Conservation (phyloP, 2,113 vertebrate species). For the Syngnathus floridae region DNA sequence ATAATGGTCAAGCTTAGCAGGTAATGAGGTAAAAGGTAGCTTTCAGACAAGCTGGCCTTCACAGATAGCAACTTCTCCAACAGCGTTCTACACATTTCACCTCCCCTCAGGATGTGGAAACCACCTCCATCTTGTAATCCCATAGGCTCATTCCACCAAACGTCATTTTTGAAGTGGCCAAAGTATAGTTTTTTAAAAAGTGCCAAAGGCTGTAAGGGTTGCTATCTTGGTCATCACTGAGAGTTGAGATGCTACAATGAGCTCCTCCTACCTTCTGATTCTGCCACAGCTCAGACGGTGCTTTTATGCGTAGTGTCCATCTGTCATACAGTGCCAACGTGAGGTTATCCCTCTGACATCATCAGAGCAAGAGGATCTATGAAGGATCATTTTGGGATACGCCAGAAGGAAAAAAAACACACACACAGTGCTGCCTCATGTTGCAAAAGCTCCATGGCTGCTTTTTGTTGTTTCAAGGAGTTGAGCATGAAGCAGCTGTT, state of each 20-base stretch:
- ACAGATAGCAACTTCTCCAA: slow-evolving; percentile 51
- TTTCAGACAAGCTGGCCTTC: slow-evolving; percentile 58
- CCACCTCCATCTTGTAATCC: slow-evolving; percentile 30
- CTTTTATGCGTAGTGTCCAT: slow-evolving; percentile 38
- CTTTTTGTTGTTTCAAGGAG: background rate
- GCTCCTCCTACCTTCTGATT: slow-evolving; percentile 45
- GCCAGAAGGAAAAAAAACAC: no score
- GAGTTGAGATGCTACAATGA: slow-evolving; percentile 36
- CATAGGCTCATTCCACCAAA: slow-evolving; percentile 17
- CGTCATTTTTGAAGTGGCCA: slow-evolving; percentile 37
- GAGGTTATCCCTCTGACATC: background rate
- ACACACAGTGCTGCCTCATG: no score
- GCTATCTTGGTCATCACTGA: slow-evolving; percentile 13
- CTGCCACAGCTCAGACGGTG: slow-evolving; percentile 44
- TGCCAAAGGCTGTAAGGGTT: slow-evolving; percentile 51
- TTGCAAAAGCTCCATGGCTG: no score
- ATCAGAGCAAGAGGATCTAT: background rate
- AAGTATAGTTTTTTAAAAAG: slow-evolving; percentile 17
- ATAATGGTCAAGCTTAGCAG: slow-evolving; percentile 53
- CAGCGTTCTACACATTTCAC: slow-evolving; percentile 32
- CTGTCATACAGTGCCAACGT: slow-evolving; percentile 20
- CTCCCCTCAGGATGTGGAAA: slow-evolving; percentile 38
- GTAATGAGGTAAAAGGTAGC: slow-evolving; percentile 64
- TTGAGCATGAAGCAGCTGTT: background rate
- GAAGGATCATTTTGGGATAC: background rate